These are phyloP conservation scores for Drosophila paracracens DNA, from an alignment of 2,888 invertebrate species.

Conservation along the genomic window DNA sequence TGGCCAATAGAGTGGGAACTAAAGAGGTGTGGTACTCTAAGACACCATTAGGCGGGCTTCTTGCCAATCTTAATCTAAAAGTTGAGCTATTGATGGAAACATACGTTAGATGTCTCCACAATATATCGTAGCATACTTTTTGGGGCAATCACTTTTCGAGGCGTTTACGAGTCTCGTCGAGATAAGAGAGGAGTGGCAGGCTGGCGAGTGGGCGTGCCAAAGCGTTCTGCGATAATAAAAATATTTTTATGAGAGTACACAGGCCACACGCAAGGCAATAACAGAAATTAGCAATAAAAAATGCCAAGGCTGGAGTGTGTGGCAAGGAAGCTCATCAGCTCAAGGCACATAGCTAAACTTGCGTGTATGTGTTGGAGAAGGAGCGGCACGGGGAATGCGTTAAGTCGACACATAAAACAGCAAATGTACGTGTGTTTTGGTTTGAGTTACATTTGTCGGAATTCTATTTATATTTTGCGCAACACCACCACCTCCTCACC, in stretches of 20 bases:
- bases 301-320: slow-evolving; percentile 45
- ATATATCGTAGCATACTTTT: slow-evolving; percentile 50
- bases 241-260: slow-evolving; percentile 72
- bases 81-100: slow-evolving; percentile 42
- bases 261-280: slow-evolving; percentile 61
- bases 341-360: slow-evolving; percentile 38
- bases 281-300: slow-evolving; percentile 77
- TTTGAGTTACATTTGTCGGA: slow-evolving; percentile 34
- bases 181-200: neutral
- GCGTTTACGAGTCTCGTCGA: neutral
- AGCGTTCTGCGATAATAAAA: slow-evolving; percentile 63
- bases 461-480: slow-evolving; percentile 35
- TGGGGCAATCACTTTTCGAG: slow-evolving; percentile 13
- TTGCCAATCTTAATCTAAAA: slow-evolving; percentile 20
- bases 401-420: slow-evolving; percentile 52
- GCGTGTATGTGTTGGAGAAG: slow-evolving; percentile 30
- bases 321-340: slow-evolving; percentile 28
- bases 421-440: slow-evolving; percentile 33
- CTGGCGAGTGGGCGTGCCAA: slow-evolving; percentile 6
- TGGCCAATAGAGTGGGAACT: neutral
- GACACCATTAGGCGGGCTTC: neutral
- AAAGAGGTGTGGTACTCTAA: slow-evolving; percentile 18
- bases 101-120: slow-evolving; percentile 19
- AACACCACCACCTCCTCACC: neutral
- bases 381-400: neutral